Evolutionary conservation across 2,888 invertebrate species (phyloP).

Genomic region (Acronicta aceris): DNA sequence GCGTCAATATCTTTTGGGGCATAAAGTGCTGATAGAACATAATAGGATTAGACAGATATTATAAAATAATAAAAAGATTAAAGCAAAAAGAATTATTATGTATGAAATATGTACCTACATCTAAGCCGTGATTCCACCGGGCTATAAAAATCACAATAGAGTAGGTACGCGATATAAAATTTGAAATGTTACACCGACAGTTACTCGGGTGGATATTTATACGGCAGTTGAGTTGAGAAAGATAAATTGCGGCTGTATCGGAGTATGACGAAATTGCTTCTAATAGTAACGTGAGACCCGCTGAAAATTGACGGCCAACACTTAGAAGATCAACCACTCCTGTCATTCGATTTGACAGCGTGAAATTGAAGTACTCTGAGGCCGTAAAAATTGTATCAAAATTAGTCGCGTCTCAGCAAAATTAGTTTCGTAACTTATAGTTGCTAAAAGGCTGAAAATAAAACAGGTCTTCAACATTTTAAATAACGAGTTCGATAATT

Average conservation of each 20-base stretch:
- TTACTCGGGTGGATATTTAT: conserved; percentile 57
- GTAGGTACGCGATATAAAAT: conserved; percentile 60
- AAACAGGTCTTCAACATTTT: background rate
- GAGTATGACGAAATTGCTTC: conserved; percentile 66
- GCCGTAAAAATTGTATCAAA: conserved; percentile 48
- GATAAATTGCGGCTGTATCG: conserved; percentile 67
- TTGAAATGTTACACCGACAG: conserved; percentile 66
- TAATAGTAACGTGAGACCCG: conserved; percentile 59
- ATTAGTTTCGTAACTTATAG: conserved; percentile 38
- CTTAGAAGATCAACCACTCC: conserved; percentile 59
- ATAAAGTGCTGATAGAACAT: background rate
- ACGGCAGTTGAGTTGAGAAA: conserved; percentile 59
- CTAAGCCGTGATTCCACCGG: conserved; percentile 46
- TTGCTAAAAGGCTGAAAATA: background rate
- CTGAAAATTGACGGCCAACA: conserved; percentile 65
- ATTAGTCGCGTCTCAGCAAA: conserved; percentile 36
- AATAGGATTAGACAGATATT: background rate
- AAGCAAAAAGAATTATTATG: background rate
- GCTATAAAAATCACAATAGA: conserved; percentile 65
- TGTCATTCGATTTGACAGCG: conserved; percentile 69
- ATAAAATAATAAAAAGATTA: background rate
- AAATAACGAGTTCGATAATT: too few species aligned
- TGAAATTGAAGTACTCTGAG: conserved; percentile 68
- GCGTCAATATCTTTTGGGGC: background rate
- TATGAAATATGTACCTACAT: conserved; percentile 15